Evolutionary conservation across 2,797 vertebrate genomes (phyloP), one percentile per base, ranked within the genome.

Genomic region (Chrosomus eos): DNA sequence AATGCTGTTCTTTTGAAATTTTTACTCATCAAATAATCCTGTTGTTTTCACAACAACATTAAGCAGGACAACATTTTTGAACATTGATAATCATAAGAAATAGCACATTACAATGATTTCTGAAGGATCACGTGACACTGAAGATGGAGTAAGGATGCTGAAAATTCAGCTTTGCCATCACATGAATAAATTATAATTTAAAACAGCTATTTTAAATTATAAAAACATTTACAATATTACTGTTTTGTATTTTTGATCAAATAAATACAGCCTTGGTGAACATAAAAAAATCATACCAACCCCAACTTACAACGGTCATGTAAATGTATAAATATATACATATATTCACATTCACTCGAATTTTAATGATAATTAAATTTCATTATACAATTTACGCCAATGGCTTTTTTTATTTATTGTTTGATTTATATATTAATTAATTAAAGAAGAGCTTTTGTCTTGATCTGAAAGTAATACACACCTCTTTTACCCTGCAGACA

Each of bases 401-500:
- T 76, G 13, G 38, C 31, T 36, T 33, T 58, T 7, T 23, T 75
- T n/a, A 0, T 9, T 14, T 26, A 18, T 77, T 62, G 16, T 62
- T 60, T 13, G 23, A 18, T 40, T 76, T 38, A 26, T 62, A 26
- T 36, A 43, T 62, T 55, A 0, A 11, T 62, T 7, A 62, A 58
- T n/a, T 76, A 76, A 76, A 76, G 13, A 76, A 38, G 1, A 7
- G 2, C 4, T 77, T 40, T 60, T 60, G 14, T 62, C 36, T 48
- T 79, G 58, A 36, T 40, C 18, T 45, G 58, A 38, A 78, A 78
- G 38, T 51, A 36, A 26, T 68, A 40, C 38, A 43, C 60, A 67
- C 82, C 53, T 80, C 28, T 51, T 81, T 82, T 72, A 89, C 70
- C 67, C 81, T 81, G 66, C 64, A 97, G 97, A 97, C 93, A 97